These are phyloP conservation scores for Beris morrisii DNA, from an alignment of 2,888 invertebrate species.

Conservation along the genomic window DNA sequence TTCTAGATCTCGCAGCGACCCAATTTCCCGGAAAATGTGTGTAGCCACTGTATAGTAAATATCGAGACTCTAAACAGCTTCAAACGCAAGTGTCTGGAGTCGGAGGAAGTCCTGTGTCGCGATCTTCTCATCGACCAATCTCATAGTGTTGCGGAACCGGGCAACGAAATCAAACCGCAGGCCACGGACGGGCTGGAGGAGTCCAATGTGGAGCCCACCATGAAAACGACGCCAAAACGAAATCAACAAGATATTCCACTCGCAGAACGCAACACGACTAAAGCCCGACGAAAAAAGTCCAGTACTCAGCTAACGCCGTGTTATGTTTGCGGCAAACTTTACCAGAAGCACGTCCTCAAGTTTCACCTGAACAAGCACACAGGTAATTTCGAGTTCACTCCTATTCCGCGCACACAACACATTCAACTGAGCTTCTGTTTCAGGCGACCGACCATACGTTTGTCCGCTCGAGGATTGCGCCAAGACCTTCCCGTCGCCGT, in stretches of 20 bases:
- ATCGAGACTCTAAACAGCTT: slow-evolving; percentile 1
- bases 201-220: no score
- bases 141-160: neutral
- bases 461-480: slow-evolving; percentile 14
- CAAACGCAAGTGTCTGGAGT: slow-evolving; percentile 6
- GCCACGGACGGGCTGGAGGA: no score
- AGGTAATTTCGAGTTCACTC: neutral
- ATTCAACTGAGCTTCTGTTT: neutral
- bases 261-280: no score
- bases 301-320: slow-evolving; percentile 1
- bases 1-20: no score
- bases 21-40: no score
- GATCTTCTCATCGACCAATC: neutral
- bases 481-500: slow-evolving; percentile 17
- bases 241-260: no score
- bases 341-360: slow-evolving; percentile 3
- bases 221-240: no score
- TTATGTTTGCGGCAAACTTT: slow-evolving; percentile 23
- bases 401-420: neutral
- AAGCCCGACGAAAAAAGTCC: no score
- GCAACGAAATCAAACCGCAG: no score
- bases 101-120: slow-evolving; percentile 1
- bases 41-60: no score
- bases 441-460: slow-evolving; percentile 12
- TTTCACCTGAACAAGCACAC: slow-evolving; percentile 21